Base-by-base conservation (phyloP, 2,113 vertebrate species). In the Callionymus lyra region DNA sequence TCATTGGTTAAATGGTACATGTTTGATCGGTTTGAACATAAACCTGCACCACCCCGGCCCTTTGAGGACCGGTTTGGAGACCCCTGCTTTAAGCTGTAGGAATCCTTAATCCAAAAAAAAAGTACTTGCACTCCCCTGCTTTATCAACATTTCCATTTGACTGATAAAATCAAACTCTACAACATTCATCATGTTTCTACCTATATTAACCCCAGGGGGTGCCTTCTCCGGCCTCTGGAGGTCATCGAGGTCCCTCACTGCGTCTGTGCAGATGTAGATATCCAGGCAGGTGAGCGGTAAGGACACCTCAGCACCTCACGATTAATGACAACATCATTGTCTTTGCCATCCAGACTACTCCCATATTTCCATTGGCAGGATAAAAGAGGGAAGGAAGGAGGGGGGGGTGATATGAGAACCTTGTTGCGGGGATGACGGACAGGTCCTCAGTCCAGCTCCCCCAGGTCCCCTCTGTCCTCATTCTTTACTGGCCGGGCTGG, bases 241-340 rank as follows among this genome's bases (percentile, higher is more conserved):
- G 64, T 59, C 45, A 34, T 50, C 8, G 43, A 33, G 63, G 59
- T 61, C 68, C 63, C 53, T 55, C 16, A 6, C 47, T 39, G 64
- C 46, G 58, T 65, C 69, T 79, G 71, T 65, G 63, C 41, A 45
- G 59, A 79, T 75, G 71, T 75, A 79, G 72, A 82, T 77, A 75
- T 77, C 71, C 65, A 68, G 63, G 63, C 53, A 66, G 74, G 65
- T 75, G 75, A 78, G 69, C 69, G 69, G 68, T 67, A 82, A 82
- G 75, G 77, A 60, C 72, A 49, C 60, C 27, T 69, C 68, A 59
- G 38, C 55, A 62, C 46, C 54, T 43, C 57, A 56, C 57, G 70
- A 77, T 82, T 77, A 70, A 79, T 79, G 70, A 65, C 67, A 68
- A 48, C 71, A 70, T 63, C 56, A 57, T 63, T 35, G 61, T 38